Conservation (phyloP, 2,113 vertebrate species). For the Marmota flaviventris region DNA sequence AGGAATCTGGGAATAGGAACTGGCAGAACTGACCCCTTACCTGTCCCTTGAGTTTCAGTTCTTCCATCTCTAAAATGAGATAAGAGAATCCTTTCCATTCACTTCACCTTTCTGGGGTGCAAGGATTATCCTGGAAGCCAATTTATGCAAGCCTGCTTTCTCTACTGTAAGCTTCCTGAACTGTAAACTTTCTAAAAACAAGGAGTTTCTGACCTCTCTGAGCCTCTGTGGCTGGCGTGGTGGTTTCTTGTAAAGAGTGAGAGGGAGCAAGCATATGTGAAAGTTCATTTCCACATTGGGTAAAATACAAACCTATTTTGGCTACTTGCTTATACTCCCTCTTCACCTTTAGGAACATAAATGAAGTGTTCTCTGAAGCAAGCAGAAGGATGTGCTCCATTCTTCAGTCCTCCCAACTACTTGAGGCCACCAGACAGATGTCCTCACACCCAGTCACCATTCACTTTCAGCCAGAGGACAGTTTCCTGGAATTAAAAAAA, state of each 20-base stretch:
- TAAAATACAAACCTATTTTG: background rate
- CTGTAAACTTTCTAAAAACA: background rate
- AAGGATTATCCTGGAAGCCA: background rate
- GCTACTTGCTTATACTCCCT: background rate
- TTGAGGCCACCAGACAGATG: background rate
- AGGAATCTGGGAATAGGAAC: background rate
- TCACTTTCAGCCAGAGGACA: background rate
- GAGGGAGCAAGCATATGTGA: conserved; percentile 32
- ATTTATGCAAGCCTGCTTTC: background rate
- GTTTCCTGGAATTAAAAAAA: background rate
- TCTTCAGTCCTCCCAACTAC: background rate
- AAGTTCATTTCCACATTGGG: background rate
- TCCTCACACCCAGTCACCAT: background rate
- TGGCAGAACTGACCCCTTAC: background rate
- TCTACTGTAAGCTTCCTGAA: background rate
- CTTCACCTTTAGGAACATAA: background rate
- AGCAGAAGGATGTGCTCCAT: background rate
- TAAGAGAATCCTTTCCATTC: background rate
- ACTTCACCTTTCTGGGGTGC: rapidly evolving
- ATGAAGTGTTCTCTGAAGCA: background rate
- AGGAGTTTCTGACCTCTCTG: background rate
- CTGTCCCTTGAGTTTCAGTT: background rate
- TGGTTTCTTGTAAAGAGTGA: background rate
- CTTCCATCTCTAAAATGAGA: background rate
- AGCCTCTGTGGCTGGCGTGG: background rate